Evolutionary conservation across 2,888 invertebrate species (phyloP), one percentile per base, ranked within the genome.

Genomic region (Portevinia maculata): DNA sequence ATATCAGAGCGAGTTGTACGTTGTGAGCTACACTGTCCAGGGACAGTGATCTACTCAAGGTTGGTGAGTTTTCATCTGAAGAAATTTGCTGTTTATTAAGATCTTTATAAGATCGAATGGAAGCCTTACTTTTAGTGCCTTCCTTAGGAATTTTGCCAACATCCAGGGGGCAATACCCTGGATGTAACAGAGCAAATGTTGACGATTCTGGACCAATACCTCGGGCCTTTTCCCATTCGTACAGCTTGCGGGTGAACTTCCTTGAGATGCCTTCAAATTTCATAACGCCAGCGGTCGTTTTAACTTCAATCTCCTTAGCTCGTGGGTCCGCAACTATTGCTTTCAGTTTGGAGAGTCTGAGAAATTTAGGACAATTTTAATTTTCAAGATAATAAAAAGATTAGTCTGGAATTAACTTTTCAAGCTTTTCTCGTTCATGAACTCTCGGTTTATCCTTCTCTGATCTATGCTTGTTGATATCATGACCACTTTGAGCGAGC

Each of bases 171-270:
- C 90, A 90, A 79, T 92, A 92, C 7, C 92, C 92, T 0, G 94
- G 93, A 87, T 93, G 94, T 1, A 97, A 91, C 0, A 97, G 90
- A 0, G 96, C 95, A 85, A 97, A 96, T 0, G 96, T 96, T 0
- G 96, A 97, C 0, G 94, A 94, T 89, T 97, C 96, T 0, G 96
- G 96, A 0, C 95, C 94, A 73, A 97, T 96, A 1, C 96, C 96
- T 76, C 94, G 92, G n/a, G 96, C 95, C 87, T 96, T 96, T 88
- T 96, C 96, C 97, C 97, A 98, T 89, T 97, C 97, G 89, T 97
- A 97, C 0, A 98, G 92, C 87, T 96, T 97, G 24, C 95, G 94
- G 0, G 97, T 97, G 89, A 98, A 98, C 85, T 97, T 97, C 48
- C 96, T 93, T 0, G 97, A 97, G 85, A 97, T 96, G 8, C 93